Conservation (phyloP, 2,113 vertebrate genomes). For the Vimba vimba region DNA sequence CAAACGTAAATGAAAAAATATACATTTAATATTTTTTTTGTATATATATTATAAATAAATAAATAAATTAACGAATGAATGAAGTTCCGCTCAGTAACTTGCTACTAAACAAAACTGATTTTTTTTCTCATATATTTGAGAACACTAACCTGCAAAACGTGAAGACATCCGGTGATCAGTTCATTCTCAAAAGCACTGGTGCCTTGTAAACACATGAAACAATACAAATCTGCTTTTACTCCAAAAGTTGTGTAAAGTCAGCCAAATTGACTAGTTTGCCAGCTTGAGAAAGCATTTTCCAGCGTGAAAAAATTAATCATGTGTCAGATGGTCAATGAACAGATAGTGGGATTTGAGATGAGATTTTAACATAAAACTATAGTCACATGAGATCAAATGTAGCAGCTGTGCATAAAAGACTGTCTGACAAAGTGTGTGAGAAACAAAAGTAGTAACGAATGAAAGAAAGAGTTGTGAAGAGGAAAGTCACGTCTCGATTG, state of each 20-base stretch:
- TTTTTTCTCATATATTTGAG: not conserved
- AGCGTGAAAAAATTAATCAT: not conserved
- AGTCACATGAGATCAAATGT: not conserved
- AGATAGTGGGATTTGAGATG: not conserved
- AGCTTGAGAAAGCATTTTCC: not conserved
- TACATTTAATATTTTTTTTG: not conserved
- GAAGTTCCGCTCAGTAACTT: not conserved
- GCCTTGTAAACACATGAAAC: not conserved
- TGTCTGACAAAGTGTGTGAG: not conserved
- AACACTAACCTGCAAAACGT: not conserved
- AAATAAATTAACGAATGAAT: not conserved
- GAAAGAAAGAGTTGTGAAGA: slow-evolving; percentile 12
- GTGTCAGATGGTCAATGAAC: not conserved
- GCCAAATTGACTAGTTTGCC: not conserved
- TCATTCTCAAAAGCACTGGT: not conserved
- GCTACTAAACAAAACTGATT: not conserved
- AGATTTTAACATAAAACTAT: not conserved
- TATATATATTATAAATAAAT: not conserved
- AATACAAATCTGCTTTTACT: not conserved
- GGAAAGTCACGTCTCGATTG: slow-evolving; percentile 40
- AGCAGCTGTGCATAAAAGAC: not conserved
- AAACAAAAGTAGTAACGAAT: slow-evolving; percentile 8
- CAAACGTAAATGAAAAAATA: not conserved
- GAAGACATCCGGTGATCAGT: not conserved
- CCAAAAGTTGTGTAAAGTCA: not conserved